phyloP scores from a whole-genome alignment of 2,797 vertebrate species.

The Coreius guichenoti region DNA sequence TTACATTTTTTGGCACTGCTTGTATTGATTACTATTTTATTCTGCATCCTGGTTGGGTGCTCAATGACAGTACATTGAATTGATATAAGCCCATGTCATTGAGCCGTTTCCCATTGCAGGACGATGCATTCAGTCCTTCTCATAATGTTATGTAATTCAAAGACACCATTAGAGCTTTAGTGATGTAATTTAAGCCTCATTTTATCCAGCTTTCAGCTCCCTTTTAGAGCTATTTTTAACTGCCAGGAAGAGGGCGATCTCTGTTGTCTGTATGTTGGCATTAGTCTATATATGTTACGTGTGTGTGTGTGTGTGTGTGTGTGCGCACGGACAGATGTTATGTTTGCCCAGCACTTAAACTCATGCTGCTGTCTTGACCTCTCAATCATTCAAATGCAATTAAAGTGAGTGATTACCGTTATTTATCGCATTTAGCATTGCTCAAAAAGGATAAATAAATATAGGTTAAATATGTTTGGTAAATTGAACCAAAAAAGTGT shows the following conservation, averaged over 20 bases:
- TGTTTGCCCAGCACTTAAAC: neutral
- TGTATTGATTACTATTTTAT: no score
- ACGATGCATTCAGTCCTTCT: neutral
- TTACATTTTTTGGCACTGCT: no score
- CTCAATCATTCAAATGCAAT: conserved; percentile 31
- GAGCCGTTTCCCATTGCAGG: neutral
- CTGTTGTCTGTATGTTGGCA: neutral
- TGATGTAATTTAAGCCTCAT: conserved; percentile 8
- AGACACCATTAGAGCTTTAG: neutral
- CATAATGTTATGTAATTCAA: conserved; percentile 3
- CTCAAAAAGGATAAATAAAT: neutral
- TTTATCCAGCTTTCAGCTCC: conserved; percentile 7
- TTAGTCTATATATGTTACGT: neutral
- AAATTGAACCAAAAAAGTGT: neutral
- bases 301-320: neutral
- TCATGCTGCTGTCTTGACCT: conserved; percentile 21
- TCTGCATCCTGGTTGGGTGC: no score
- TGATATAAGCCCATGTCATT: neutral
- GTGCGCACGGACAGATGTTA: neutral
- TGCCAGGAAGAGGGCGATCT: neutral
- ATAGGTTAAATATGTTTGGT: neutral
- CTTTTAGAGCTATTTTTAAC: neutral
- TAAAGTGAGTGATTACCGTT: conserved; percentile 1
- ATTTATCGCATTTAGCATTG: neutral
- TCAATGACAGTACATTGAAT: no score